phyloP scores from a whole-genome alignment of 2,113 vertebrate genomes.

The Recurvirostra avosetta region DNA sequence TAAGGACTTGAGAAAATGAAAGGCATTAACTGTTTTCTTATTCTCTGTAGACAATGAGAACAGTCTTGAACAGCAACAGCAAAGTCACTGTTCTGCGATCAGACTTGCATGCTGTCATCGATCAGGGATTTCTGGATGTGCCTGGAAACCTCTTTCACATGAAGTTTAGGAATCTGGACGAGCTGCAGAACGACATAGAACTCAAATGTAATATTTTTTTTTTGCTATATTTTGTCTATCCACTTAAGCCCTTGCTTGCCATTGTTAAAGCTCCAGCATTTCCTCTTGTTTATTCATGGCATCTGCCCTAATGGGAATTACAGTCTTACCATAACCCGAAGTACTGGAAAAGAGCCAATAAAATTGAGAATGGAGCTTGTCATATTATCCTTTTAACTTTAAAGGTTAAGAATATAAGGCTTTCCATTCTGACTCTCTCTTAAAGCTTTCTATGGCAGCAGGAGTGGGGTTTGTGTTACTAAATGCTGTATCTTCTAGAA shows the following conservation, averaged over 20 bases:
- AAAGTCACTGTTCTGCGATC: slow-evolving; percentile 45
- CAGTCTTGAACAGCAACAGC: slow-evolving; percentile 53
- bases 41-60: slow-evolving; percentile 57
- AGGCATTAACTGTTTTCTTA: not conserved
- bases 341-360: slow-evolving; percentile 5
- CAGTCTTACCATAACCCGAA: not conserved
- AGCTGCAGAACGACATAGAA: slow-evolving; percentile 23
- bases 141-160: slow-evolving; percentile 8
- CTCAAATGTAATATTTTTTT: slow-evolving; percentile 66
- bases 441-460: not conserved
- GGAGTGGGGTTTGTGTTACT: not conserved
- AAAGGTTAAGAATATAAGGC: slow-evolving; percentile 3
- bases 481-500: not conserved
- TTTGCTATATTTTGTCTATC: not conserved
- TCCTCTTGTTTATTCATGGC: not conserved
- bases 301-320: not conserved
- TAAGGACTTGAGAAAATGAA: not conserved
- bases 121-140: slow-evolving; percentile 21
- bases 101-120: slow-evolving; percentile 46
- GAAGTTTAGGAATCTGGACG: not conserved
- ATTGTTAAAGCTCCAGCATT: not conserved
- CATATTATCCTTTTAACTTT: not conserved
- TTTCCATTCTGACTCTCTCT: not conserved
- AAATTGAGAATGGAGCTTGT: not conserved
- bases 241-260: not conserved